Conservation (phyloP, 2,113 vertebrate genomes). For the Terrapene triunguis region DNA sequence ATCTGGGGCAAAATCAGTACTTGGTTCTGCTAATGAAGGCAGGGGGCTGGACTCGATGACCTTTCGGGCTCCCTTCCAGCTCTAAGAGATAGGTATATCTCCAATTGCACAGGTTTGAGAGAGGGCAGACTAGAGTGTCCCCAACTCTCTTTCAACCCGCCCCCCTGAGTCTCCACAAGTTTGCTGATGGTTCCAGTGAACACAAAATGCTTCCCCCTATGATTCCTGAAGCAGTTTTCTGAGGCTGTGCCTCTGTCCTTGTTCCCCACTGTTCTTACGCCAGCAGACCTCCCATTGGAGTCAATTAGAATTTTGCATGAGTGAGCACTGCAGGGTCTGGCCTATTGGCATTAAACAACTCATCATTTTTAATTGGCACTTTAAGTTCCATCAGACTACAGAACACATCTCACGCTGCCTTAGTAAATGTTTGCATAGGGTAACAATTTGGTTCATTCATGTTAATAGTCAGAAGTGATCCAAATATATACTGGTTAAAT, state of each 20-base stretch:
- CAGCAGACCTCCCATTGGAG: slow-evolving; percentile 58
- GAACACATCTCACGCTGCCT: slow-evolving; percentile 49
- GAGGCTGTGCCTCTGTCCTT: background rate
- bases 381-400: slow-evolving; percentile 70
- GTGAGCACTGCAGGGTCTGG: slow-evolving; percentile 64
- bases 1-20: too few relatives aligned
- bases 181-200: background rate
- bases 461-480: slow-evolving; percentile 35
- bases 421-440: slow-evolving; percentile 71
- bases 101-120: background rate
- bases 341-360: slow-evolving; percentile 78
- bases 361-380: slow-evolving; percentile 81
- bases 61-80: too few relatives aligned
- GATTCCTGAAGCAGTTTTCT: slow-evolving; percentile 25
- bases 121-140: background rate
- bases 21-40: too few relatives aligned
- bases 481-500: slow-evolving; percentile 29
- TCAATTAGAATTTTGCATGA: slow-evolving; percentile 72
- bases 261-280: background rate
- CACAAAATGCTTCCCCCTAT: slow-evolving; percentile 7
- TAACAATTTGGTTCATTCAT: slow-evolving; percentile 66
- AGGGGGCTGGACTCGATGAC: too few relatives aligned
- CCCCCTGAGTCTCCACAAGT: background rate
- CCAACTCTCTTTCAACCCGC: background rate
- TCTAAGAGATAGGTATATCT: too few relatives aligned